Conservation (phyloP, 2,888 invertebrate genomes). For the Andrena chrysosceles region DNA sequence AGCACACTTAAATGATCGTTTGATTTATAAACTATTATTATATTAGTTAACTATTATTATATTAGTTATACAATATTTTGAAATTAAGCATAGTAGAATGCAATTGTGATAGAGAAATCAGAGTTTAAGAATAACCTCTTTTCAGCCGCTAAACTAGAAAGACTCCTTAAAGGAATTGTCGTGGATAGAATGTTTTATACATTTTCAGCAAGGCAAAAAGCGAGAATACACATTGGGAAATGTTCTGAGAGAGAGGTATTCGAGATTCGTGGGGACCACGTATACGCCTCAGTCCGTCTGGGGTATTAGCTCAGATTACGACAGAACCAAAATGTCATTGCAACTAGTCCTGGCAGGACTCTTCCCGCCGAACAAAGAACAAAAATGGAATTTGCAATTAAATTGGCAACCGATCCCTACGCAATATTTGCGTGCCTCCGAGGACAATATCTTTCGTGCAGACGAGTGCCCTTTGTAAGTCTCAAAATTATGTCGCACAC, state of each 20-base stretch:
- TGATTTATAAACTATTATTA: neutral
- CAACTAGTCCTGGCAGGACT: conserved; percentile 89
- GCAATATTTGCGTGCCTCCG: conserved; percentile 48
- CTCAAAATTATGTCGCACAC: neutral
- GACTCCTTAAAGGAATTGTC: too few species aligned
- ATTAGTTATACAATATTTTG: conserved; percentile 65
- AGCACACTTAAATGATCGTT: neutral
- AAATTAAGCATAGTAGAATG: neutral
- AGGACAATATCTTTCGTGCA: conserved; percentile 70
- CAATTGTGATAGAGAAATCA: too few species aligned
- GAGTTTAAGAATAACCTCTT: too few species aligned
- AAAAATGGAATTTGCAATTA: conserved; percentile 87
- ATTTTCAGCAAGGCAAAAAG: conserved; percentile 86
- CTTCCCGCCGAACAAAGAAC: conserved; percentile 87
- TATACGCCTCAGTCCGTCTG: conserved; percentile 83
- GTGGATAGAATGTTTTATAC: conserved; percentile 2
- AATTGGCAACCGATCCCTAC: conserved; percentile 90
- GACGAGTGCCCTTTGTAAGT: conserved; percentile 74
- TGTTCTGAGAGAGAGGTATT: conserved; percentile 85
- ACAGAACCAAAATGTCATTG: conserved; percentile 91
- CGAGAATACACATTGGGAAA: conserved; percentile 86
- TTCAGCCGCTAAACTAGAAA: too few species aligned
- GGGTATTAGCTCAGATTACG: conserved; percentile 89
- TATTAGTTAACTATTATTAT: neutral
- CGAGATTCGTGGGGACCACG: conserved; percentile 84